Conservation (phyloP, 2,888 invertebrate genomes). For the Coenonympha glycerion region DNA sequence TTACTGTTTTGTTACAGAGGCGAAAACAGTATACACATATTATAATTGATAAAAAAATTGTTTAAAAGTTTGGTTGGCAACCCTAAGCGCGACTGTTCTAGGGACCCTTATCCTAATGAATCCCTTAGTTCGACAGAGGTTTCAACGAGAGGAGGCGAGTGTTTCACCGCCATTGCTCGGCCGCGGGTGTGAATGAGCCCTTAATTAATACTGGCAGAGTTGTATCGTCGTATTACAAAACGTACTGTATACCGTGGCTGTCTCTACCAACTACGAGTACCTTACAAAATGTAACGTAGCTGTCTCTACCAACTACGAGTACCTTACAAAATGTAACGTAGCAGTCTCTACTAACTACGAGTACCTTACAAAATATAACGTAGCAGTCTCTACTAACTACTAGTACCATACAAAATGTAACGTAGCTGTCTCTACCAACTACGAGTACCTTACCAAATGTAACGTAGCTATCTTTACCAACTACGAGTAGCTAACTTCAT, state of each 20-base stretch:
- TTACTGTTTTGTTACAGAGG: too few relatives aligned
- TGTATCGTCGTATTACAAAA: background rate
- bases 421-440: background rate
- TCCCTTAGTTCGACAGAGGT: too few relatives aligned
- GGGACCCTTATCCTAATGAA: constrained; percentile 24
- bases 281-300: background rate
- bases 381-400: too few relatives aligned
- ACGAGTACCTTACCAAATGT: too few relatives aligned
- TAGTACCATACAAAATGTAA: background rate
- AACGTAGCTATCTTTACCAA: background rate
- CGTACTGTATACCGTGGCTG: background rate
- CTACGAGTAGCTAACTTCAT: too few relatives aligned
- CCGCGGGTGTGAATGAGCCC: constrained; percentile 2
- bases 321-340: background rate
- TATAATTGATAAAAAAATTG: too few relatives aligned
- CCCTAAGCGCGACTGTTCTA: too few relatives aligned
- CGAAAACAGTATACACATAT: too few relatives aligned
- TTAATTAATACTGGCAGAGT: constrained; percentile 1
- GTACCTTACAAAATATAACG: background rate
- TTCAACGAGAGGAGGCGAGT: constrained; percentile 28
- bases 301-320: too few relatives aligned
- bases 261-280: too few relatives aligned
- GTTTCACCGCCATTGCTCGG: constrained; percentile 12
- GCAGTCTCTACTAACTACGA: too few relatives aligned
- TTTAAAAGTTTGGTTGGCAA: too few relatives aligned